phyloP scores from a whole-genome alignment of 2,888 invertebrate species.

The Zhengitettix transpicula region DNA sequence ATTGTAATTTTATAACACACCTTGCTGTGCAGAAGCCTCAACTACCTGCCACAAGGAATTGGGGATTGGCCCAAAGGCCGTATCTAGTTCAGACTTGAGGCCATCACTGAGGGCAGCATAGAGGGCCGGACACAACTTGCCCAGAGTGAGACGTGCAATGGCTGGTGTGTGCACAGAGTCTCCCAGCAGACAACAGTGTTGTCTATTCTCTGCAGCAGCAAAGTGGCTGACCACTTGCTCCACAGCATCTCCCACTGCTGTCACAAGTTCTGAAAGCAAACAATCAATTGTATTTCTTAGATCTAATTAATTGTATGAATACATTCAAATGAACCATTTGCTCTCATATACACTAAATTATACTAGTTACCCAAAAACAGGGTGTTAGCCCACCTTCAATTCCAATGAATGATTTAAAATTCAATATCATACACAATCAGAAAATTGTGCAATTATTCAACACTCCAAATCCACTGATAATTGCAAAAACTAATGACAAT shows the following conservation, averaged over 20 bases:
- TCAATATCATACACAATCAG: too few relatives aligned
- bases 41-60: constrained; percentile 84
- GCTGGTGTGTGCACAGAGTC: constrained; percentile 43
- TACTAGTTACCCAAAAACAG: too few relatives aligned
- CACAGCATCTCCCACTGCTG: constrained; percentile 55
- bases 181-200: constrained; percentile 25
- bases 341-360: too few relatives aligned
- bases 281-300: too few relatives aligned
- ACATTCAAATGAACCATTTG: too few relatives aligned
- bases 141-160: constrained; percentile 56
- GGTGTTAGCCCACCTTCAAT: too few relatives aligned
- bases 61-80: constrained; percentile 69
- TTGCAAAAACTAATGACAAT: too few relatives aligned
- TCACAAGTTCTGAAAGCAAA: constrained; percentile 42
- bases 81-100: constrained; percentile 60
- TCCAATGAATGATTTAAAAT: too few relatives aligned
- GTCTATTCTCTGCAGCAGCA: constrained; percentile 35
- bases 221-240: constrained; percentile 58
- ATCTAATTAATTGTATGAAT: too few relatives aligned
- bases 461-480: too few relatives aligned
- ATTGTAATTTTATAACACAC: constrained; percentile 20
- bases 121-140: constrained; percentile 65
- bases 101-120: constrained; percentile 74
- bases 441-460: too few relatives aligned
- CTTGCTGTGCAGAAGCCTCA: constrained; percentile 74